A percentile compares a stretch with the other conserved stretches of the same genome.
These are phyloP conservation scores for Dicerorhinus sumatrensis DNA, from an alignment of 2,113 vertebrate genomes.

Conservation along the genomic window DNA sequence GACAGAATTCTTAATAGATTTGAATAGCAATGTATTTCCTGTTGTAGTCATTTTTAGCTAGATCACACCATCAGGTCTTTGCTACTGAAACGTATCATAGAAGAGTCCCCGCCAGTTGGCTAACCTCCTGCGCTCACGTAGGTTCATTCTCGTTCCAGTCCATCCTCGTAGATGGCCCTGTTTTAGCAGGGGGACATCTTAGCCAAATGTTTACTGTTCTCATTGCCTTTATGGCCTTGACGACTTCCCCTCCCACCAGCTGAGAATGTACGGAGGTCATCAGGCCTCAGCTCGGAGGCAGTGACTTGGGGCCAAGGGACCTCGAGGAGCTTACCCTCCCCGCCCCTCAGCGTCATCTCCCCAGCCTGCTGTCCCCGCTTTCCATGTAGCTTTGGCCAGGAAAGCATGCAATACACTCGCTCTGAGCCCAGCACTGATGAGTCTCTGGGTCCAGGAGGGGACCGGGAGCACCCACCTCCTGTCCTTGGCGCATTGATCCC, in stretches of 20 bases:
- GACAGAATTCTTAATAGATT: constrained; percentile 83
- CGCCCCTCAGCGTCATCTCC: background rate
- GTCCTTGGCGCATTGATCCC: constrained; percentile 54
- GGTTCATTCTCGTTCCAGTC: constrained; percentile 66
- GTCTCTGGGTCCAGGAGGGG: constrained; percentile 77
- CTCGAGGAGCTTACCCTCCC: constrained; percentile 53
- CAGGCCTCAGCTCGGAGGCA: constrained; percentile 65
- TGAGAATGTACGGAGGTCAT: constrained; percentile 77
- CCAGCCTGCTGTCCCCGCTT: constrained; percentile 65
- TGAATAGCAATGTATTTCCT: constrained; percentile 78
- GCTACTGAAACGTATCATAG: constrained; percentile 77
- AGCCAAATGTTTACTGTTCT: constrained; percentile 83
- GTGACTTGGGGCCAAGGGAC: constrained; percentile 79
- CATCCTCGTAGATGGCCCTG: constrained; percentile 65
- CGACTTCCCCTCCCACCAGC: constrained; percentile 71
- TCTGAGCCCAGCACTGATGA: constrained; percentile 77
- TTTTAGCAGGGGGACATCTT: constrained; percentile 60
- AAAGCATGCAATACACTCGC: constrained; percentile 76
- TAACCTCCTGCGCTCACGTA: constrained; percentile 77
- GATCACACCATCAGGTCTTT: constrained; percentile 79
- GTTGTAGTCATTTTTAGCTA: constrained; percentile 71
- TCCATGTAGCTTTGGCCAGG: constrained; percentile 73
- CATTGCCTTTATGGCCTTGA: constrained; percentile 81
- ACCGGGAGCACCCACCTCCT: constrained; percentile 65
- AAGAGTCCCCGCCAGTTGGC: constrained; percentile 69